Evolutionary conservation across 2,888 invertebrate genomes (phyloP).

Genomic region (Acheta domesticus): DNA sequence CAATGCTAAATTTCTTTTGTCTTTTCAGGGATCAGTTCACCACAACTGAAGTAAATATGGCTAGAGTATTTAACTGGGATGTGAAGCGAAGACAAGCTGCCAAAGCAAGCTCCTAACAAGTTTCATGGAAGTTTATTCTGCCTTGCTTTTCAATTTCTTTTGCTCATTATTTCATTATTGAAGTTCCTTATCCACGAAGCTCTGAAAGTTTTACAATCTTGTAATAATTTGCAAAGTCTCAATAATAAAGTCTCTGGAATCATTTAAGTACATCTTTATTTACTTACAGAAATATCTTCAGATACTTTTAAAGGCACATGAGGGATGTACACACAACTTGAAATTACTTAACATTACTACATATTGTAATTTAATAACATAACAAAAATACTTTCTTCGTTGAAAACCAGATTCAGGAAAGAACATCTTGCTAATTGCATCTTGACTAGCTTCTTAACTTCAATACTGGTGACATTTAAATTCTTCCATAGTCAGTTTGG

Average conservation of each 20-base stretch:
- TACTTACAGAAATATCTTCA: not conserved
- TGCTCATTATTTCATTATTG: not conserved
- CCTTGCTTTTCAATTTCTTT: not conserved
- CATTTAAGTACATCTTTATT: conserved; percentile 18
- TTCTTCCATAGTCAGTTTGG: not conserved
- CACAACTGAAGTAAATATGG: conserved; percentile 98
- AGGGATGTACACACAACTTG: not conserved
- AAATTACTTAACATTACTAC: not conserved
- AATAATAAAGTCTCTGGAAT: not conserved
- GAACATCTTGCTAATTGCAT: conserved; percentile 1
- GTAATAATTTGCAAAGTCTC: no score
- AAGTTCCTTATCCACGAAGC: not conserved
- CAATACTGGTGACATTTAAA: not conserved
- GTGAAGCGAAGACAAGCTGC: conserved; percentile 84
- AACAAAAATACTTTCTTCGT: conserved; percentile 18
- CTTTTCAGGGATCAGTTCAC: conserved; percentile 88
- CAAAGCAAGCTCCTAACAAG: conserved; percentile 45
- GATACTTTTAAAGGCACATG: not conserved
- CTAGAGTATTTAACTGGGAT: conserved; percentile 97
- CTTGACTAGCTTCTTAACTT: not conserved
- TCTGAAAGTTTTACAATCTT: no score
- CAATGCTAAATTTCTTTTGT: no score
- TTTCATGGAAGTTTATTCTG: not conserved
- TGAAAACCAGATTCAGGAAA: not conserved
- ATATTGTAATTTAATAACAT: not conserved